Base-by-base conservation (phyloP, 2,113 vertebrate species). In the Platichthys flesus region DNA sequence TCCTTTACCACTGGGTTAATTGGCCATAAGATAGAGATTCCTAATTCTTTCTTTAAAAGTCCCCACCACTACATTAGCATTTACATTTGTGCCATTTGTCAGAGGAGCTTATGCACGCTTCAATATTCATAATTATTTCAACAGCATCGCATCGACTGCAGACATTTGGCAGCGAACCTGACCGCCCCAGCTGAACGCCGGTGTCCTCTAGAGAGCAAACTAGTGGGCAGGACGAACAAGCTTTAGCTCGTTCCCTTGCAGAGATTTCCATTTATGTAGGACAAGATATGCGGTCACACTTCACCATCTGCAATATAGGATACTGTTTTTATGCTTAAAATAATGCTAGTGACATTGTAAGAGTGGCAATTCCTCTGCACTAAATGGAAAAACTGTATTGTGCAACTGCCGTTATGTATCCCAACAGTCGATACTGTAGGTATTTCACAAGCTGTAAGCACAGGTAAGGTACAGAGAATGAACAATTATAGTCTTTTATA, bases 141-240 rank as follows among this genome's bases (percentile, higher is more conserved):
- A 59, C 71, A 81, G 28, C 28, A 4, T n/a, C 3, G 57, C 26
- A 20, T 65, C 52, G 69, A 45, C 55, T 62, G 28, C 76, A 85
- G 73, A 55, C 66, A 71, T 69, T 70, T 67, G 49, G 66, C 76
- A 82, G 47, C 12, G n/a, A 54, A 54, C 68, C 70, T 21, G 59
- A 63, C 58, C 21, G 54, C 69, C 62, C 35, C 68, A 59, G 35
- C 10, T 69, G 63, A 69, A 51, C 49, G 2, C 20, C 54, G 70
- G 55, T 35, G 70, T 73, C 49, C 51, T 49, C 24, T 23, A 57
- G 59, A 67, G 45, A 70, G 56, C 16, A 58, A 61, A 56, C 54
- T 24, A 3, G 52, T 58, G 14, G 45, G 66, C 59, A 73, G 40
- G n/a, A 74, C 66, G 70, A 55, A 77, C 75, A 64, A 71, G 63